Evolutionary conservation across 92 coral and sea anemone species (phyloP), one percentile per base, ranked within the genome.

Genomic region (Epizoanthus fatuus): DNA sequence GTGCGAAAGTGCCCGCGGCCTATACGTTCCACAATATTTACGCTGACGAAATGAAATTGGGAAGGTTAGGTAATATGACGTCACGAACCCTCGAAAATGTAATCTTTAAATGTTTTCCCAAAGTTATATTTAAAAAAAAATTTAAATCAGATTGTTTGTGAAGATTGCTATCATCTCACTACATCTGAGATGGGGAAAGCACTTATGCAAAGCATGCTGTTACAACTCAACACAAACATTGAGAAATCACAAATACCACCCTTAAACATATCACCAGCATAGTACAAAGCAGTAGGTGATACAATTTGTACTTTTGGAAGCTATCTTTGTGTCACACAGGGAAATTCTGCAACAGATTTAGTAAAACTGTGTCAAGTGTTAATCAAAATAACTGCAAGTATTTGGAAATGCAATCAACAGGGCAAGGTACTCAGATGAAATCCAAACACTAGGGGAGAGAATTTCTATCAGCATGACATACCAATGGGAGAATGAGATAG

Each of bases 401-500:
- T 66, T 66, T 66, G 49, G 47, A 66, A 15, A 66, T 19, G 25
- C 13, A 58, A 58, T 58, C 63, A 58, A 58, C 63, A 58, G 63
- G 63, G 5, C 15, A 42, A 66, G 17, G n/a, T 66, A 17, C 72
- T 37, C 72, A 17, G 49, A 66, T 66, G 72, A 66, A 66, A 66
- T 35, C 42, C 38, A 66, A 66, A 66, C 72, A 66, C n/a, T 35
- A n/a, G 72, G 39, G 38, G 72, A 1, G 49, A 66, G 74, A 32
- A 39, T 49, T 38, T 69, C 54, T 69, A 69, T 15, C 74, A 42
- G 19, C 74, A 69, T 42, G 74, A 69, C 3, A 13, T 19, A 12
- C 45, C 45, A 17, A 52, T 15, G 22, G 4, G 20, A 32, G 74
- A 69, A 69, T 69, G 12, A 60, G 47, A 67, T 67, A 67, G 47